Conservation (phyloP, 2,888 invertebrate genomes). For the Drosophila suboccidentalis region DNA sequence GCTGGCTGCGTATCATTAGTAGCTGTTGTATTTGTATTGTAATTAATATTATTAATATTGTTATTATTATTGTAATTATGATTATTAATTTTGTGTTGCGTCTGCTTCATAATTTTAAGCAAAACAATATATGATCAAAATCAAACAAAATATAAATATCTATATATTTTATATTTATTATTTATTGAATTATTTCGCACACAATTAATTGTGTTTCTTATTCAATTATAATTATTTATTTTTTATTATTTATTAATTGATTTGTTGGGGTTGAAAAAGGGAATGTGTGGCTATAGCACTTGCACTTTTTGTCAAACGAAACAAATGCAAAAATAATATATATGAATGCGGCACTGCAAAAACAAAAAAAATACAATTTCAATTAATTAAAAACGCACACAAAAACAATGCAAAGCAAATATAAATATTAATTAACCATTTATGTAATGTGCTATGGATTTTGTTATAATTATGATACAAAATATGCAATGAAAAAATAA, state of each 20-base stretch:
- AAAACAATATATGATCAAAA: conserved; percentile 40
- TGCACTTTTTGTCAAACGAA: conserved; percentile 46
- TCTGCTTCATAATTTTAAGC: conserved; percentile 82
- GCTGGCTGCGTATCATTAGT: conserved; percentile 58
- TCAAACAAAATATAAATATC: conserved; percentile 31
- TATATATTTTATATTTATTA: conserved; percentile 21
- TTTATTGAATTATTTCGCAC: conserved; percentile 23
- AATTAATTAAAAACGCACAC: conserved; percentile 35
- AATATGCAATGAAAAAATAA: background rate
- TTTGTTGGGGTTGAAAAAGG: background rate
- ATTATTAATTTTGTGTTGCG: conserved; percentile 69
- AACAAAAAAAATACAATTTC: conserved; percentile 36
- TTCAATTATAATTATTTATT: background rate
- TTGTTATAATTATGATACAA: conserved; percentile 2
- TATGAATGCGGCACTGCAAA: conserved; percentile 48
- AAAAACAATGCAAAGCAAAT: conserved; percentile 20
- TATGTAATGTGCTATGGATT: conserved; percentile 4
- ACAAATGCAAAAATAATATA: conserved; percentile 48
- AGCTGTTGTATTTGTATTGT: conserved; percentile 50
- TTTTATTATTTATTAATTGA: background rate
- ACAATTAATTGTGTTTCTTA: conserved; percentile 27
- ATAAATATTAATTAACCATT: background rate
- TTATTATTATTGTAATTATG: conserved; percentile 60
- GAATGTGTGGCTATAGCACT: conserved; percentile 8
- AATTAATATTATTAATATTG: conserved; percentile 65